A percentile compares a stretch with the other conserved stretches of the same genome.
Conservation (phyloP, 2,888 invertebrate genomes). For the Philereme transversata region DNA sequence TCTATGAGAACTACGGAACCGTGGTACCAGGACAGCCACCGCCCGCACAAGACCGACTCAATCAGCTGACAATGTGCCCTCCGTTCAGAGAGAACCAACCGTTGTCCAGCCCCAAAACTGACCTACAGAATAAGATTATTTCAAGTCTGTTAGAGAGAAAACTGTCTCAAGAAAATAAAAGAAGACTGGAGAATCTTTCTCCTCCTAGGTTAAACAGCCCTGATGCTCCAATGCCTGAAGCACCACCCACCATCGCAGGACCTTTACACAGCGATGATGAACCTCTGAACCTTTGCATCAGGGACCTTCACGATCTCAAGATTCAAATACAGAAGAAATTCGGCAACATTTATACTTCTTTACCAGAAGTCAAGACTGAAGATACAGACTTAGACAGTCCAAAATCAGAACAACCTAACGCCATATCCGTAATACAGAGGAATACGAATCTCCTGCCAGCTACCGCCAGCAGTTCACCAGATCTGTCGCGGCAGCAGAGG, state of each 20-base stretch:
- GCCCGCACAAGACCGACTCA: slow-evolving; percentile 72
- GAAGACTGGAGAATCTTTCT: slow-evolving; percentile 64
- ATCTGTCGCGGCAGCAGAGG: slow-evolving; percentile 60
- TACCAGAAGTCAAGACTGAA: slow-evolving; percentile 85
- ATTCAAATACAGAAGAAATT: slow-evolving; percentile 86
- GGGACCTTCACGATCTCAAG: slow-evolving; percentile 89
- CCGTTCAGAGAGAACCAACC: slow-evolving; percentile 54
- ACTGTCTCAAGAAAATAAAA: slow-evolving; percentile 86
- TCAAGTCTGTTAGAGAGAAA: slow-evolving; percentile 88
- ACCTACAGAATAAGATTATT: slow-evolving; percentile 87
- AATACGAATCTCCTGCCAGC: slow-evolving; percentile 66
- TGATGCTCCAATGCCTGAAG: slow-evolving; percentile 67
- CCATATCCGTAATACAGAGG: slow-evolving; percentile 76
- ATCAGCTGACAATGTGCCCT: slow-evolving; percentile 50
- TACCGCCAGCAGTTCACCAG: slow-evolving; percentile 75
- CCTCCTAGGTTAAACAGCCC: slow-evolving; percentile 66
- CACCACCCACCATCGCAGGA: slow-evolving; percentile 62
- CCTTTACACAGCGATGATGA: slow-evolving; percentile 83
- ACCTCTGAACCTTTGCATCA: slow-evolving; percentile 92
- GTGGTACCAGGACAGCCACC: slow-evolving; percentile 90
- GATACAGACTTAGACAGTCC: slow-evolving; percentile 80
- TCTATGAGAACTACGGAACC: slow-evolving; percentile 96
- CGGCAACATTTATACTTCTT: slow-evolving; percentile 85
- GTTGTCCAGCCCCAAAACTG: slow-evolving; percentile 78
- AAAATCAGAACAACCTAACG: slow-evolving; percentile 69